Evolutionary conservation across 2,888 invertebrate genomes (phyloP).

Genomic region (Gasteruption jaculator): DNA sequence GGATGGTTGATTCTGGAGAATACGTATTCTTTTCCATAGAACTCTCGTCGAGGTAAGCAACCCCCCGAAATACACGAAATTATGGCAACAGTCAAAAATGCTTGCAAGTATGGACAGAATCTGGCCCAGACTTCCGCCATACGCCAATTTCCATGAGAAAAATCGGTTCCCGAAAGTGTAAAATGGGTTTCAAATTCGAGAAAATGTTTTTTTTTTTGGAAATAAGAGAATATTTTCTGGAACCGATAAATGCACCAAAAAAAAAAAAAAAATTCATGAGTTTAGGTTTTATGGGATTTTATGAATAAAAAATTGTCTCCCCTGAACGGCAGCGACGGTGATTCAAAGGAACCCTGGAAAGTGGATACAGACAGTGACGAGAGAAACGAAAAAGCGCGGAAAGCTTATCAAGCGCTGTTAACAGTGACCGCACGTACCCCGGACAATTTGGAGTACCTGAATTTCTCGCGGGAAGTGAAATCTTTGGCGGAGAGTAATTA

Average conservation of each 20-base stretch:
- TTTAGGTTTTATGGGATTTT: no score
- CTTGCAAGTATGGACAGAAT: no score
- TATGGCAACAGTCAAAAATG: no score
- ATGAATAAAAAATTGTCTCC: no score
- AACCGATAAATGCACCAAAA: no score
- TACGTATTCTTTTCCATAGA: slow-evolving; percentile 99
- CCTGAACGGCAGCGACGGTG: slow-evolving; percentile 40
- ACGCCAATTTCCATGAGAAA: no score
- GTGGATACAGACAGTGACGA: slow-evolving; percentile 73
- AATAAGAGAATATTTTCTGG: no score
- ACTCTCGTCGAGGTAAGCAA: slow-evolving; percentile 85
- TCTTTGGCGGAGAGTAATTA: slow-evolving; percentile 64
- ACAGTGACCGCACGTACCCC: slow-evolving; percentile 84
- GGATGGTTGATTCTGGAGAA: slow-evolving; percentile 94
- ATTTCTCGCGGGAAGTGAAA: slow-evolving; percentile 73
- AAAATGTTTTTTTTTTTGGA: no score
- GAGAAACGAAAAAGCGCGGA: slow-evolving; percentile 76
- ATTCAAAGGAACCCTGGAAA: slow-evolving; percentile 77
- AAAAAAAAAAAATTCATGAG: no score
- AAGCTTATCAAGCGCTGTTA: slow-evolving; percentile 81
- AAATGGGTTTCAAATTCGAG: no score
- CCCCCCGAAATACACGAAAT: not conserved
- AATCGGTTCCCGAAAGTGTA: no score
- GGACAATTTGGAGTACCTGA: slow-evolving; percentile 70
- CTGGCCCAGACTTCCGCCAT: not conserved